Base-by-base conservation (phyloP, 2,113 vertebrate species). In the Euleptes europaea region DNA sequence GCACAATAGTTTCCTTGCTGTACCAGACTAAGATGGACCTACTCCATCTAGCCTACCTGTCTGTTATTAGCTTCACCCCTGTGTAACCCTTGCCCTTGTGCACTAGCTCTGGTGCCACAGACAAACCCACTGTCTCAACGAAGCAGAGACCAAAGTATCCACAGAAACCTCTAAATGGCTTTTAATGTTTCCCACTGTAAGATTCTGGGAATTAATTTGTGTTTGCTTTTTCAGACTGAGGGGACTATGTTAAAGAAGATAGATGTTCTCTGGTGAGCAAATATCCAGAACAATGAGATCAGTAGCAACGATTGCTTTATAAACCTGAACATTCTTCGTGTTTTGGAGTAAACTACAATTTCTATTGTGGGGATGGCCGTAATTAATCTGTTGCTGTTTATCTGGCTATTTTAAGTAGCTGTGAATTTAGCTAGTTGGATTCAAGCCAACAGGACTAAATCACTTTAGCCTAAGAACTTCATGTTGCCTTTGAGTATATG, bases 151-250 rank as follows among this genome's bases (percentile, higher is more conserved):
- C 86, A 88, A 93, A 86, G 60, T 88, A 88, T 91, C 94, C 91
- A 91, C 91, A 92, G 86, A 94, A 94, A 92, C 92, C 93, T 94
- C 89, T 89, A 90, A 90, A 89, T 92, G 92, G 92, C 70, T 74
- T 92, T 91, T 92, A 89, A 92, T 90, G 90, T 88, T 91, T 93
- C 69, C 89, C 26, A 11, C 88, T 3, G 0, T 82, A 90, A 88
- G 89, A 91, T 95, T 94, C 93, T 92, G 80, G 72, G 93, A 94
- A 94, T 94, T 93, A 93, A 93, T 94, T 90, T 91, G 72, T 13
- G 78, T 92, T 90, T 93, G 89, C 89, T 86, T 91, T 92, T 90
- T 91, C 84, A 90, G 88, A 92, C 80, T 70, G 2, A 89, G 91
- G 86, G 89, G 0, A 1, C 84, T 88, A 77, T 85, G 84, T 87